A percentile compares a stretch with the other conserved stretches of the same genome.
Conservation (phyloP, 2,888 invertebrate species). For the Orchesellides sinensis region DNA sequence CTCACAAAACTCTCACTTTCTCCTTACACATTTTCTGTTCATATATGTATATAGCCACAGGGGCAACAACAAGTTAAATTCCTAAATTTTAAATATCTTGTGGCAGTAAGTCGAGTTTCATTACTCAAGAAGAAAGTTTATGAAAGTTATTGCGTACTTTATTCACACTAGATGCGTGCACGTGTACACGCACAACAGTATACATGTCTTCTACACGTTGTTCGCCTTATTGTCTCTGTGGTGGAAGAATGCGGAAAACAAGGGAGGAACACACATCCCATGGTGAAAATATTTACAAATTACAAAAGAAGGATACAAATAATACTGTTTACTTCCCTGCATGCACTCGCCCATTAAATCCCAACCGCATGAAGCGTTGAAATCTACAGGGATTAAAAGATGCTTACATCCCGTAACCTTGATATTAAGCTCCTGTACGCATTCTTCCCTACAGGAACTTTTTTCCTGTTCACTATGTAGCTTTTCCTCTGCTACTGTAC, state of each 20-base stretch:
- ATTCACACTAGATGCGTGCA: constrained; percentile 29
- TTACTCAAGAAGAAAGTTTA: constrained; percentile 50
- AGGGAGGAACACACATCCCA: neutral
- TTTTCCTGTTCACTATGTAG: neutral
- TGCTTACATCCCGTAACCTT: constrained; percentile 43
- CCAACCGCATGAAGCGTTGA: constrained; percentile 47
- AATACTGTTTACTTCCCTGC: constrained; percentile 12
- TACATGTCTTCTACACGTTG: constrained; percentile 16
- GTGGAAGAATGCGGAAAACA: neutral
- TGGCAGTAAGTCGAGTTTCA: constrained; percentile 64
- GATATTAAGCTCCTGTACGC: constrained; percentile 21
- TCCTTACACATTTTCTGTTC: too few relatives aligned
- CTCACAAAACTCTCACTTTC: too few relatives aligned
- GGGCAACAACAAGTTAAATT: constrained; percentile 24
- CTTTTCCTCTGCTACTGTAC: neutral
- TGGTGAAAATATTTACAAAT: constrained; percentile 52
- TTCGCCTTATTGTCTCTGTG: neutral
- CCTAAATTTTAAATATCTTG: constrained; percentile 42
- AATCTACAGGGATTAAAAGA: constrained; percentile 44
- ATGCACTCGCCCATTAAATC: constrained; percentile 51
- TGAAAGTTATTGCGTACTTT: constrained; percentile 59
- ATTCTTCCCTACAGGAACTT: constrained; percentile 6
- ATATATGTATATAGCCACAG: constrained; percentile 24
- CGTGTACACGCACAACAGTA: constrained; percentile 5
- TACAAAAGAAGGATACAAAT: constrained; percentile 20